Percentiles rank a stretch among this genome's conserved stretches.
Evolutionary conservation across 2,888 invertebrate genomes (phyloP).

Genomic region (Drosophila neonasuta): DNA sequence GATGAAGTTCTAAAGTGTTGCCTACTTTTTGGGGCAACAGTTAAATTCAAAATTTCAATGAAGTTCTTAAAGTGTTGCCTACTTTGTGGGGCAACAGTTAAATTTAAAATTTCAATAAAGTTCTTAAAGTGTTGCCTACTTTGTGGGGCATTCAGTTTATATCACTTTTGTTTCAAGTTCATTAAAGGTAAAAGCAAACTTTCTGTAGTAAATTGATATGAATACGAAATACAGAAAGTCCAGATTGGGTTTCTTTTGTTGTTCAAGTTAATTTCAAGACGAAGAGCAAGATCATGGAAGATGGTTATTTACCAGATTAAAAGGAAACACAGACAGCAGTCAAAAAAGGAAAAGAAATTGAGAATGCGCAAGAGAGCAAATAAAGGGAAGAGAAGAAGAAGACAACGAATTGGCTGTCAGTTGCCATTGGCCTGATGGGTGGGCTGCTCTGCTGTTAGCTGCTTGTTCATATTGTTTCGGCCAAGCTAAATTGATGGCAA

Average conservation of each 20-base stretch:
- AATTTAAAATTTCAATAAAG: no score
- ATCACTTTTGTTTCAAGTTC: neutral
- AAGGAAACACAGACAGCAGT: constrained; percentile 12
- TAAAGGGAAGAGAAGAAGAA: constrained; percentile 3
- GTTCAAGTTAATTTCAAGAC: neutral
- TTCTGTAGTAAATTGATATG: neutral
- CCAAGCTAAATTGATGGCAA: constrained; percentile 69
- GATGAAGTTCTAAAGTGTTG: no score
- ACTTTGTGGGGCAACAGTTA: no score
- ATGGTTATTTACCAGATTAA: constrained; percentile 17
- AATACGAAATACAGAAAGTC: neutral
- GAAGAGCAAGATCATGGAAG: constrained; percentile 12
- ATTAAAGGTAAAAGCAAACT: neutral
- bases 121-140: neutral
- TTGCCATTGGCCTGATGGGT: constrained; percentile 16
- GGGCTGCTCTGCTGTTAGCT: constrained; percentile 8
- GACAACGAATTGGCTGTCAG: constrained; percentile 23
- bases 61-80: no score
- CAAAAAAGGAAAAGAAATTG: constrained; percentile 4
- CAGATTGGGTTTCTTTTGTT: neutral
- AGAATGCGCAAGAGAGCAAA: neutral
- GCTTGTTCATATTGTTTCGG: constrained; percentile 43
- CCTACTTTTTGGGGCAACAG: no score
- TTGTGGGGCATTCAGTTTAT: neutral
- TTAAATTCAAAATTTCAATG: no score